Percentiles rank a stretch among this genome's conserved stretches.
These are phyloP conservation scores for Ploceus nigricollis DNA, from an alignment of 2,113 vertebrate species.

Conservation along the genomic window DNA sequence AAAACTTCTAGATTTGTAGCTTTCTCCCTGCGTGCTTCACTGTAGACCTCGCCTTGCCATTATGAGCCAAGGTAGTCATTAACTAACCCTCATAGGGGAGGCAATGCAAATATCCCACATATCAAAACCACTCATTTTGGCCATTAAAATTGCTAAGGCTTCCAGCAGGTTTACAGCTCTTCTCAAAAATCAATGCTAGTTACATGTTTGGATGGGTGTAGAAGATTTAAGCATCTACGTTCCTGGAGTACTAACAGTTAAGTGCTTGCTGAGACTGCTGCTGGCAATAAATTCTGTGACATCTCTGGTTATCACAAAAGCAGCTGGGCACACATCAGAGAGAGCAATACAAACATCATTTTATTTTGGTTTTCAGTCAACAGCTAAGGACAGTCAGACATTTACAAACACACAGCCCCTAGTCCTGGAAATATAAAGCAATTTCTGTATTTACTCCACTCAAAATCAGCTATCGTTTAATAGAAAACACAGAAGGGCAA, in stretches of 20 bases:
- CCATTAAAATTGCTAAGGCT: not conserved
- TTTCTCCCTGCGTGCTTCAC: not conserved
- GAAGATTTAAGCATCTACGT: not conserved
- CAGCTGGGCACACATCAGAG: not conserved
- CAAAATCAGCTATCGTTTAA: not conserved
- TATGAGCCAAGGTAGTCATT: not conserved
- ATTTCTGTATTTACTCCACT: not conserved
- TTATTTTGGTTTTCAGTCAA: not conserved
- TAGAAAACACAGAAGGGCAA: not conserved
- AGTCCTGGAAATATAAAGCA: not conserved
- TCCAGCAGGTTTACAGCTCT: not conserved
- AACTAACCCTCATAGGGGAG: not conserved
- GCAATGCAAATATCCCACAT: not conserved
- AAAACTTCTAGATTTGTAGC: not conserved
- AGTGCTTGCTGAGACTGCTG: not conserved
- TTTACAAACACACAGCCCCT: not conserved
- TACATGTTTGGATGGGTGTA: not conserved
- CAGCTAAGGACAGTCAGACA: not conserved
- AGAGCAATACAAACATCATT: not conserved
- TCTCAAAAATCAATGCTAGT: not conserved
- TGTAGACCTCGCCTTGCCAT: not conserved
- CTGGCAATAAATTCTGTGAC: not conserved
- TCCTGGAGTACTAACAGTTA: not conserved
- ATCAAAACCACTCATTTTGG: not conserved
- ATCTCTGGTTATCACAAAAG: conserved; percentile 1